Evolutionary conservation across 2,113 vertebrate genomes (phyloP).

Genomic region (Cercopithecus mona): DNA sequence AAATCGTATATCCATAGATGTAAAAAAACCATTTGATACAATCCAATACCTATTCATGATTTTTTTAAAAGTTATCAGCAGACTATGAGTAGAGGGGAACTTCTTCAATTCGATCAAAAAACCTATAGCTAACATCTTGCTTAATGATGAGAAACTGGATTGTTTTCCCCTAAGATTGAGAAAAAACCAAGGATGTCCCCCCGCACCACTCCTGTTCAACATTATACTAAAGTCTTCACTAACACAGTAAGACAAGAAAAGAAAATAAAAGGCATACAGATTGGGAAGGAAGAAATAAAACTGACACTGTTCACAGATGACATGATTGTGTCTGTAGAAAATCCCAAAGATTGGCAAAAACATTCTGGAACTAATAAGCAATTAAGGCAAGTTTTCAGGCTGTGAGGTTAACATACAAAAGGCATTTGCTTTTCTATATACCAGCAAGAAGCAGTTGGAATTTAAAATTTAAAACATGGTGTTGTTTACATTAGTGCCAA

Average conservation of each 20-base stretch:
- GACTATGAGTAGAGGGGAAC: not conserved
- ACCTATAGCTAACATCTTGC: not conserved
- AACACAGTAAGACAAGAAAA: not conserved
- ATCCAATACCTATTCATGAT: not conserved
- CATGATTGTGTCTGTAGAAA: not conserved
- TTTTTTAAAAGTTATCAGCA: not conserved
- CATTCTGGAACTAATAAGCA: not conserved
- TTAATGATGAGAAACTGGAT: not conserved
- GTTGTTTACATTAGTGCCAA: not conserved
- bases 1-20: not conserved
- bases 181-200: not conserved
- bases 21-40: not conserved
- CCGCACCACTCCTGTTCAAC: not conserved
- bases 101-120: not conserved
- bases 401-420: not conserved
- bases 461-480: not conserved
- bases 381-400: not conserved
- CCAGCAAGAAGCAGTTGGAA: not conserved
- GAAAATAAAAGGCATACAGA: not conserved
- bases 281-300: conserved; percentile 8
- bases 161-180: not conserved
- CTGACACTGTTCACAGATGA: not conserved
- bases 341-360: not conserved
- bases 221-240: not conserved
- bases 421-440: not conserved